phyloP scores from a whole-genome alignment of 2,888 invertebrate genomes.

The Amblyjoppa fuscipennis region DNA sequence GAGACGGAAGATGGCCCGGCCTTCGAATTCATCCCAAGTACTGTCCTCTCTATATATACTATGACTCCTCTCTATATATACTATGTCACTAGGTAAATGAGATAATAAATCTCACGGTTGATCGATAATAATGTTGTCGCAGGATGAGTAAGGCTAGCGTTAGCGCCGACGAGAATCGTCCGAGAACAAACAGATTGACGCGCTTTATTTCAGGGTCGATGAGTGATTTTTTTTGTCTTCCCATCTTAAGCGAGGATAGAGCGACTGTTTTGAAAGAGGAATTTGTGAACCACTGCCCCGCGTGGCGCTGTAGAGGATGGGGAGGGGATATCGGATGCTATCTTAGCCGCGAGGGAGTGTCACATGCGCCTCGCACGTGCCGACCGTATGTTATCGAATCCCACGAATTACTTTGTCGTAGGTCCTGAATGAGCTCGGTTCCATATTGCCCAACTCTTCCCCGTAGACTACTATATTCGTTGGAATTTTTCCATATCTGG shows the following conservation, averaged over 20 bases:
- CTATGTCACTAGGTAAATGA: slow-evolving; percentile 55
- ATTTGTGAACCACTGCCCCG: slow-evolving; percentile 36
- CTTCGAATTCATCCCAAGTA: slow-evolving; percentile 54
- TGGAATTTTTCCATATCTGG: not conserved
- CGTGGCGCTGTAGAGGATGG: not conserved
- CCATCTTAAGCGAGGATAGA: not conserved
- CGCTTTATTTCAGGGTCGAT: no score
- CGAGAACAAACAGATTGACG: slow-evolving; percentile 3
- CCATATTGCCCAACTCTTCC: not conserved
- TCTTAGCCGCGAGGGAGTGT: slow-evolving; percentile 69
- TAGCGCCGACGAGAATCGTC: not conserved
- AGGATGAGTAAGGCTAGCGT: slow-evolving; percentile 48
- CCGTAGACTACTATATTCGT: no score
- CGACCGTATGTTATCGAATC: slow-evolving; percentile 77
- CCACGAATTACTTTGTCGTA: slow-evolving; percentile 64
- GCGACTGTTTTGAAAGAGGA: not conserved
- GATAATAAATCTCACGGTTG: slow-evolving; percentile 56
- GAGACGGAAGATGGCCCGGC: slow-evolving; percentile 49
- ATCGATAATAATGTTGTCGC: slow-evolving; percentile 61
- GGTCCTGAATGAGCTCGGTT: slow-evolving; percentile 41
- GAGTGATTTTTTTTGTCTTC: no score
- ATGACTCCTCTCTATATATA: slow-evolving; percentile 1
- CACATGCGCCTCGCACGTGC: slow-evolving; percentile 75
- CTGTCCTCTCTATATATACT: not conserved
- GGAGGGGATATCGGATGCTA: slow-evolving; percentile 20